A percentile compares a stretch with the other conserved stretches of the same genome.
Evolutionary conservation across 2,797 vertebrate genomes (phyloP).

Genomic region (Myotis vivesi): DNA sequence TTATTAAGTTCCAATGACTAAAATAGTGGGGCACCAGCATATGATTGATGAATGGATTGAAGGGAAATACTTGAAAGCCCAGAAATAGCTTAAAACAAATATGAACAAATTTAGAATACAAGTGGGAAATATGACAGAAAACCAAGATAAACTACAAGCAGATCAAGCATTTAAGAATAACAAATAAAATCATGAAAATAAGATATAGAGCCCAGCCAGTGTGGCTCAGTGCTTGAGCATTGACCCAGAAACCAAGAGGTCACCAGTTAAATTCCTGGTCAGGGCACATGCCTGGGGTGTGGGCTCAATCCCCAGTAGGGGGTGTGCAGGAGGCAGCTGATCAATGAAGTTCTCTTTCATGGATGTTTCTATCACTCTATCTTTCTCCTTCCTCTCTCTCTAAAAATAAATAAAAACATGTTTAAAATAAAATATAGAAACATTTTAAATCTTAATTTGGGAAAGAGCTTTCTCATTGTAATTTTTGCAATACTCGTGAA

Average conservation of each 20-base stretch:
- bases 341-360: no score
- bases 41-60: not conserved
- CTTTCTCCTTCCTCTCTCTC: no score
- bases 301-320: no score
- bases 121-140: not conserved
- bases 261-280: no score
- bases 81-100: not conserved
- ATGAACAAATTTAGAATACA: not conserved
- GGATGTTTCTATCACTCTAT: no score
- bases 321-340: no score
- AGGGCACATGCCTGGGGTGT: no score
- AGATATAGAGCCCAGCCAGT: not conserved
- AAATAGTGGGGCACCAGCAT: not conserved
- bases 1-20: not conserved
- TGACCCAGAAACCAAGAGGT: no score
- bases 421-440: not conserved
- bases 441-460: not conserved
- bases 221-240: no score
- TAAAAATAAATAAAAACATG: no score
- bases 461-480: not conserved
- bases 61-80: conserved; percentile 8
- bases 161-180: not conserved
- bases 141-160: not conserved
- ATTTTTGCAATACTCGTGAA: not conserved
- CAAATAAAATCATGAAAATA: not conserved